Evolutionary conservation across 2,888 invertebrate genomes (phyloP), one percentile per base, ranked within the genome.

Genomic region (Theretra japonica): DNA sequence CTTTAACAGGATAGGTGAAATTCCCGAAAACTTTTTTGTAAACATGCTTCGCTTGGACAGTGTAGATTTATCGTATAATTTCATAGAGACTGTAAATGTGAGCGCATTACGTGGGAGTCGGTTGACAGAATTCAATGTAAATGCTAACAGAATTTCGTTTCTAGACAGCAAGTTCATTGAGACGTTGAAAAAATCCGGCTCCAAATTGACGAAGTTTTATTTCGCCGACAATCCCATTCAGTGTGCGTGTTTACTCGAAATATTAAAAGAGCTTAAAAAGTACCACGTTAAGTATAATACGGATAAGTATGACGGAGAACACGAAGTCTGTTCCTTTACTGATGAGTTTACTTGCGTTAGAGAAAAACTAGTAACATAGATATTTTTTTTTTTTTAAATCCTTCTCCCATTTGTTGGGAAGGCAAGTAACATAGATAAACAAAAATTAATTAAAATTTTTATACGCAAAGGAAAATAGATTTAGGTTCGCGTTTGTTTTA

Each of bases 211-310:
- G 4, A 91, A 90, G 73, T 90, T 93, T 70, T 87, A 85, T 72
- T 90, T 93, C 41, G 87, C 90, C n/a, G 86, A 89, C 19, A 94
- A 93, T 72, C 93, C 93, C 1, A 93, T 92, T 91, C 92, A 93
- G 72, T 94, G 94, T 75, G 82, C 88, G 0, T 93, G 93, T 75
- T 78, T 93, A 0, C 83, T 80, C 57, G 87, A 92, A 53, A 73
- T 91, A 41, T 56, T 93, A 2, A 84, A 83, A 60, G 93, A 93
- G 79, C 82, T 90, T 0, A 91, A 90, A 73, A 81, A 73, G 23
- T 80, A 84, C 19, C 79, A 80, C 7, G 84, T 93, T 48, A 78
- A 79, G 30, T 93, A 94, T 70, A 92, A 90, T 62, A 77, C 72
- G 65, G 73, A 72, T 0, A 85, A 86, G 73, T 91, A 87, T 69